Evolutionary conservation across 2,888 invertebrate genomes (phyloP).

Genomic region (Labia minor): DNA sequence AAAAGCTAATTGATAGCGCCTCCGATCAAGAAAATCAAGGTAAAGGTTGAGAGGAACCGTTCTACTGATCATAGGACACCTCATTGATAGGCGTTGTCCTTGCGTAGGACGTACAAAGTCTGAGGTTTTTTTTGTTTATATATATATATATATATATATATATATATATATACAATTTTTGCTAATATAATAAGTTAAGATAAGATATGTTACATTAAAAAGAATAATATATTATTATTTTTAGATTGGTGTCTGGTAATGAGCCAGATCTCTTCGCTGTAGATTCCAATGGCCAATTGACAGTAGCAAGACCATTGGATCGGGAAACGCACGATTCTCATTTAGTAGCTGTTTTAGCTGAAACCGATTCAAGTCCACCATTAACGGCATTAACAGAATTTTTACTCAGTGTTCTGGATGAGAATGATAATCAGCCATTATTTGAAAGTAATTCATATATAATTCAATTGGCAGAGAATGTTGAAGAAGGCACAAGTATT

Average conservation of each 20-base stretch:
- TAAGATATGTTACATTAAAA: too few species aligned
- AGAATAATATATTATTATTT: too few species aligned
- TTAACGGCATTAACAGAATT: constrained; percentile 60
- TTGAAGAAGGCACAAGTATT: constrained; percentile 63
- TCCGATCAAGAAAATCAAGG: too few species aligned
- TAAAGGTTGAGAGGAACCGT: too few species aligned
- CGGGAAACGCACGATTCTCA: constrained; percentile 59
- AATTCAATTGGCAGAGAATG: constrained; percentile 69
- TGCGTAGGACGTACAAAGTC: too few species aligned
- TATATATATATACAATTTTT: too few species aligned
- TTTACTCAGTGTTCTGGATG: constrained; percentile 70
- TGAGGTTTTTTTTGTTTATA: too few species aligned
- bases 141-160: too few species aligned
- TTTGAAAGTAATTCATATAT: constrained; percentile 78
- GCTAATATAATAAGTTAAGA: too few species aligned
- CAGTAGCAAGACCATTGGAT: constrained; percentile 61
- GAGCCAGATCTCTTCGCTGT: constrained; percentile 56
- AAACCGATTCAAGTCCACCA: constrained; percentile 60
- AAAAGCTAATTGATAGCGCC: too few species aligned
- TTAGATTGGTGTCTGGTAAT: constrained; percentile 49
- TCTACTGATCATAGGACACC: too few species aligned
- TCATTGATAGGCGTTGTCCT: too few species aligned
- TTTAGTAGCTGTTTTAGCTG: constrained; percentile 57
- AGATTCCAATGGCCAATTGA: constrained; percentile 61
- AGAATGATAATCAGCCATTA: constrained; percentile 78